Conservation (phyloP, 2,888 invertebrate genomes). For the Drosophila paracracens region DNA sequence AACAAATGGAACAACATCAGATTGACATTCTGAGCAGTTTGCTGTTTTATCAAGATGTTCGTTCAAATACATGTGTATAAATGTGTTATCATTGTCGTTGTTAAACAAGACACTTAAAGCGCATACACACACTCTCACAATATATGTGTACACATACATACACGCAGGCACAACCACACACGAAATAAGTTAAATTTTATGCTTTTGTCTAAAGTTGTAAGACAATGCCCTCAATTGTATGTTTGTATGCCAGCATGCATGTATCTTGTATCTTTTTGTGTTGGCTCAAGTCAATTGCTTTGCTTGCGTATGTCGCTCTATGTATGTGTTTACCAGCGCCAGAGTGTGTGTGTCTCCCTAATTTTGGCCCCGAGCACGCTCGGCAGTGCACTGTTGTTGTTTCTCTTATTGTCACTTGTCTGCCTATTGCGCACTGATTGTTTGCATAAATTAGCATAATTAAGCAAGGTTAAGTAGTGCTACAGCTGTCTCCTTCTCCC, state of each 20-base stretch:
- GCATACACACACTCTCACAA: constrained; percentile 25
- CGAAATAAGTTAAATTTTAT: constrained; percentile 71
- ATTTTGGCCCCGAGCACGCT: constrained; percentile 63
- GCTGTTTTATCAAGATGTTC: constrained; percentile 55
- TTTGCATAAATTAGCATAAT: constrained; percentile 80
- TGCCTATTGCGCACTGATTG: constrained; percentile 76
- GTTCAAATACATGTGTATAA: constrained; percentile 29
- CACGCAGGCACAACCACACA: constrained; percentile 17
- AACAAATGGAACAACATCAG: constrained; percentile 42
- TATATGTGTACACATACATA: constrained; percentile 1
- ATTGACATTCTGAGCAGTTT: constrained; percentile 52
- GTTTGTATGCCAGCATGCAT: constrained; percentile 36
- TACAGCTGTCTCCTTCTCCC: neutral
- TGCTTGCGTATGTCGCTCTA: constrained; percentile 49
- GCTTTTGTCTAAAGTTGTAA: constrained; percentile 75
- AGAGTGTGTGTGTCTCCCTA: constrained; percentile 36
- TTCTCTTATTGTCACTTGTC: constrained; percentile 70
- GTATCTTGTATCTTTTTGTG: constrained; percentile 75
- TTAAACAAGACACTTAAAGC: constrained; percentile 78
- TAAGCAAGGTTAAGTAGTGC: constrained; percentile 60
- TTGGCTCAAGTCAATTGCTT: constrained; percentile 73
- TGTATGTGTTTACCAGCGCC: constrained; percentile 8
- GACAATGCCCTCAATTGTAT: constrained; percentile 71
- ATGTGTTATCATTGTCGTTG: constrained; percentile 74
- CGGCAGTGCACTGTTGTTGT: constrained; percentile 34